Evolutionary conservation across 2,888 invertebrate species (phyloP), one percentile per base, ranked within the genome.

Genomic region (Elmis aenea): DNA sequence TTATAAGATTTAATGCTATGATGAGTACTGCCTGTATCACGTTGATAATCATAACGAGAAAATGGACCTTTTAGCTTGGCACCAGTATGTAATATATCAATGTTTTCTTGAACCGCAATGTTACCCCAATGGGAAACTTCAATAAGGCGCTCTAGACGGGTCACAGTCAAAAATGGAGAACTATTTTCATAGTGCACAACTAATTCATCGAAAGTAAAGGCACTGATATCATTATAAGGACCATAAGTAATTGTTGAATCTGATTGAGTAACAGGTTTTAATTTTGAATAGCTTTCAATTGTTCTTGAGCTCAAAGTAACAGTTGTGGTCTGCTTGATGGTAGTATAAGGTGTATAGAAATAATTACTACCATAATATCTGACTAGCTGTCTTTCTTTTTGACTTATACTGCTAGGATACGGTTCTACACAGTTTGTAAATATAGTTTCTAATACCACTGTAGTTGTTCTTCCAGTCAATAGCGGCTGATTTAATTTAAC

Each of bases 41-140:
- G 81, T 68, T 97, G 96, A 64, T 91, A 97, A 65, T 99, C 97
- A 67, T 95, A 94, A 22, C 99, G 80, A 2, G 97, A 97, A 71
- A 99, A 96, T 2, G 94, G 81, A 0, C 93, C 93, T 62, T 95
- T 94, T 22, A 99, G 69, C 45, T 80, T 75, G 6, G 99, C 97
- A 23, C 99, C 99, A 26, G 87, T 85, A 61, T 99, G 97, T 11
- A 83, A 73, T 48, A 99, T 74, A 63, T 95, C 91, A 51, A 97
- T 79, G 4, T 85, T 81, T 65, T 99, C 99, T 64, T 97, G 95
- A 1, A 99, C 77, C 12, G 97, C 97, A 55, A 99, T 90, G 60
- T 97, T 96, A 5, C 97, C 97, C 99, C 99, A 99, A 65, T 99
- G 97, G 0, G 97, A 99, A 2, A 99, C 81, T 70, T 99, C 97